Conservation (phyloP, 2,888 invertebrate genomes). For the Syritta pipiens region DNA sequence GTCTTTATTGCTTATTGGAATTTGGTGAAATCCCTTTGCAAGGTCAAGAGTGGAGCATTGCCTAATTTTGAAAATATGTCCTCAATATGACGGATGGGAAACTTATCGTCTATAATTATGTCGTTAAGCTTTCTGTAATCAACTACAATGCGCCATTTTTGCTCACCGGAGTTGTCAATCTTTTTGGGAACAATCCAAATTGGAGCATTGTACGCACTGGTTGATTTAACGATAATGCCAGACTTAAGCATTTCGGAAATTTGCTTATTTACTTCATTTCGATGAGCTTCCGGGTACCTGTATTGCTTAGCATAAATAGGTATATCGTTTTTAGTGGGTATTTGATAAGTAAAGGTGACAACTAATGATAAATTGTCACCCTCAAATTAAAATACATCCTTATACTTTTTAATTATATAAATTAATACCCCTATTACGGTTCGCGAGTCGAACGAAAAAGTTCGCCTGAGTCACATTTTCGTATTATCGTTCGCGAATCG, state of each 20-base stretch:
- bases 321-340: conserved; percentile 18
- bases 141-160: conserved; percentile 3
- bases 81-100: neutral
- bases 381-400: neutral
- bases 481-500: no score
- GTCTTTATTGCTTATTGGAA: neutral
- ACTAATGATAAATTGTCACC: neutral
- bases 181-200: conserved; percentile 54
- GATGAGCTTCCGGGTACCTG: neutral
- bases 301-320: conserved; percentile 11
- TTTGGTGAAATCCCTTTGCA: neutral
- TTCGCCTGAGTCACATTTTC: no score
- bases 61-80: neutral
- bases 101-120: neutral
- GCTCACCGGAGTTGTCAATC: no score
- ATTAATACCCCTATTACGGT: no score
- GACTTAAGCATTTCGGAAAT: neutral
- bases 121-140: neutral
- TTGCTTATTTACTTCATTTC: neutral
- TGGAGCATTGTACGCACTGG: conserved; percentile 21
- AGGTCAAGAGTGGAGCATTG: neutral
- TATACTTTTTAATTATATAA: neutral
- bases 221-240: conserved; percentile 32
- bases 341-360: neutral
- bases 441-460: no score